Evolutionary conservation across 2,797 vertebrate genomes (phyloP).

Genomic region (Dromococcyx pavoninus): DNA sequence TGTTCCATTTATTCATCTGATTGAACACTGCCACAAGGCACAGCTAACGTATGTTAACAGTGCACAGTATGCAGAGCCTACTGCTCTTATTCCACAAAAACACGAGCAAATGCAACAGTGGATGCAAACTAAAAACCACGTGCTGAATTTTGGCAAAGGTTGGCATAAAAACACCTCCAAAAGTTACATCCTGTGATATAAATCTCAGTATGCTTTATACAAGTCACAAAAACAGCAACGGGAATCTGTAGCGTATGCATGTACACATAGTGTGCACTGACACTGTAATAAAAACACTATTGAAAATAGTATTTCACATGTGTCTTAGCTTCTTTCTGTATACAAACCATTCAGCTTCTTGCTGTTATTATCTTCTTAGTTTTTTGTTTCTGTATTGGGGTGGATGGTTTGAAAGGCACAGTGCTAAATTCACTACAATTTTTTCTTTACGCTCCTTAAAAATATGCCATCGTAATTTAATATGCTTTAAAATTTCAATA

Average conservation of each 20-base stretch:
- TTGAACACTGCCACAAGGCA: slow-evolving; percentile 59
- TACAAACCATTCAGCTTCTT: not conserved
- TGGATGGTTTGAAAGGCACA: slow-evolving; percentile 6
- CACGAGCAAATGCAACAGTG: slow-evolving; percentile 45
- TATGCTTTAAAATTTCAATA: slow-evolving; percentile 64
- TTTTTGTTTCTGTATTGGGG: not conserved
- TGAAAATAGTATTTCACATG: slow-evolving; percentile 10
- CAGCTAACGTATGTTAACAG: slow-evolving; percentile 41
- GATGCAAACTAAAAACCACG: slow-evolving; percentile 26
- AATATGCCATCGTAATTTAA: slow-evolving; percentile 75
- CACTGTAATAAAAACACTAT: slow-evolving; percentile 15
- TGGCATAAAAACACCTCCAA: slow-evolving; percentile 37
- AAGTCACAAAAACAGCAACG: not conserved
- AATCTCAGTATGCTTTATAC: slow-evolving; percentile 23
- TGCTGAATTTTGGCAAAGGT: slow-evolving; percentile 49
- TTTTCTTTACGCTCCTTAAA: slow-evolving; percentile 80
- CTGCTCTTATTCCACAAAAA: slow-evolving; percentile 16
- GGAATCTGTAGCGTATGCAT: not conserved
- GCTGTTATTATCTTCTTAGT: not conserved
- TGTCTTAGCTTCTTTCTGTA: not conserved
- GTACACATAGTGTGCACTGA: not conserved
- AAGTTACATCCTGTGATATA: slow-evolving; percentile 40
- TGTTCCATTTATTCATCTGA: slow-evolving; percentile 66
- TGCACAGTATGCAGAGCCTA: slow-evolving; percentile 20
- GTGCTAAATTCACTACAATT: not conserved